These are phyloP conservation scores for Spizaetus ornatus DNA, from an alignment of 2,113 vertebrate genomes.

Conservation along the genomic window DNA sequence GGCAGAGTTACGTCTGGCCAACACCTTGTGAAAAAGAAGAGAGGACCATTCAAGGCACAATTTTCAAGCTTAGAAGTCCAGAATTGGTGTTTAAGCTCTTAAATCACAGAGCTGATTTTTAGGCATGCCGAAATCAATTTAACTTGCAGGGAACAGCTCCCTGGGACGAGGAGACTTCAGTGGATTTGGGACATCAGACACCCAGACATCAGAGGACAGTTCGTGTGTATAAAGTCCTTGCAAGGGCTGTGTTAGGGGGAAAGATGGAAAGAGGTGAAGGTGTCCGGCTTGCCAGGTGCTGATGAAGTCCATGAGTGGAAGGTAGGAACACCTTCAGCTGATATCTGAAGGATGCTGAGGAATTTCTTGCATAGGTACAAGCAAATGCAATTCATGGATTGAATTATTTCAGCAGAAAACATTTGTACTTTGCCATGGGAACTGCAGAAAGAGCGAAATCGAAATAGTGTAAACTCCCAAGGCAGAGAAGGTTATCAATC, in stretches of 20 bases:
- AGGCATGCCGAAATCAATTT: fast-evolving
- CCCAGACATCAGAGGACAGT: not conserved
- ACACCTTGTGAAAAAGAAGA: not conserved
- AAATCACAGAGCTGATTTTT: not conserved
- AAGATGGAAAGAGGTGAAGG: not conserved
- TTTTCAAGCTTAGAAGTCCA: not conserved
- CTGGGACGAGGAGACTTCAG: not conserved
- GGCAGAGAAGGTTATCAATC: not conserved
- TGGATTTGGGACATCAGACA: not conserved
- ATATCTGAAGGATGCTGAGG: not conserved
- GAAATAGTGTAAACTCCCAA: not conserved
- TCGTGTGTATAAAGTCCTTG: not conserved
- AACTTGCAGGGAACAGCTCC: not conserved
- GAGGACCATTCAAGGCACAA: not conserved
- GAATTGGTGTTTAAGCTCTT: not conserved
- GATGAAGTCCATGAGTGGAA: not conserved
- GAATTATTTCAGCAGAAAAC: not conserved
- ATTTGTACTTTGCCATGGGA: not conserved
- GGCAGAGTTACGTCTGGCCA: fast-evolving
- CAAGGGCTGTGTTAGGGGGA: not conserved
- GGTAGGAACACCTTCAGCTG: not conserved
- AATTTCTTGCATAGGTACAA: not conserved
- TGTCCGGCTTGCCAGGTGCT: not conserved
- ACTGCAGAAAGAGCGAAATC: not conserved
- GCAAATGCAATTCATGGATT: fast-evolving